Conservation (phyloP, 2,888 invertebrate species). For the Philonicus albiceps region DNA sequence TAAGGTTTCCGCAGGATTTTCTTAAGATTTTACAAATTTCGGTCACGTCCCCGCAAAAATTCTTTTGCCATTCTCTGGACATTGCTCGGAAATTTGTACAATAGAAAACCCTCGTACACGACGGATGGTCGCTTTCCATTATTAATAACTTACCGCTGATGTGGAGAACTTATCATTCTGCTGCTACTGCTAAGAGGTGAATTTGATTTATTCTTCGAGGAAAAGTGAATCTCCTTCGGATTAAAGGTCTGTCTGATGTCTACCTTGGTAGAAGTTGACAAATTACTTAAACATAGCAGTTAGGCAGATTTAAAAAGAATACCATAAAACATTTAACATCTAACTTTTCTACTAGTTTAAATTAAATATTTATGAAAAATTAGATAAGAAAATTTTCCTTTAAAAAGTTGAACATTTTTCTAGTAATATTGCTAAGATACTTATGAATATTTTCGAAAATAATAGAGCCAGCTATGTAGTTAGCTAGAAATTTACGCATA, state of each 20-base stretch:
- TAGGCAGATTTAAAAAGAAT: background rate
- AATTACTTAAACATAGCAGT: background rate
- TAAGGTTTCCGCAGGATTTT: background rate
- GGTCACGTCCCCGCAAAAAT: conserved; percentile 13
- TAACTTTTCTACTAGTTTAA: background rate
- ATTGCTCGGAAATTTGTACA: conserved; percentile 17
- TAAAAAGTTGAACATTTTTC: too few relatives aligned
- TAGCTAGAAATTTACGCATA: too few relatives aligned
- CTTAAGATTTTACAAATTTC: conserved; percentile 10
- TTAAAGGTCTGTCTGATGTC: background rate
- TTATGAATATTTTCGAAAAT: too few relatives aligned
- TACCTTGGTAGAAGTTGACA: background rate
- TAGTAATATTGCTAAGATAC: too few relatives aligned
- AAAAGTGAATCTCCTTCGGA: background rate
- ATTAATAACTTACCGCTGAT: background rate
- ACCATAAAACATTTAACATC: background rate
- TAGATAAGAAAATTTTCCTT: too few relatives aligned
- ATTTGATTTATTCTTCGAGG: conserved; percentile 8
- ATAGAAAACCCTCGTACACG: background rate
- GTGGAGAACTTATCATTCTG: background rate
- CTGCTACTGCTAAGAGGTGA: background rate
- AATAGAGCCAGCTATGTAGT: too few relatives aligned
- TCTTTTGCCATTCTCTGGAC: conserved; percentile 8
- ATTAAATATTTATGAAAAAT: too few relatives aligned
- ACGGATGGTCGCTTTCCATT: background rate